Evolutionary conservation across 2,888 invertebrate genomes (phyloP).

Genomic region (Deilephila elpenor): DNA sequence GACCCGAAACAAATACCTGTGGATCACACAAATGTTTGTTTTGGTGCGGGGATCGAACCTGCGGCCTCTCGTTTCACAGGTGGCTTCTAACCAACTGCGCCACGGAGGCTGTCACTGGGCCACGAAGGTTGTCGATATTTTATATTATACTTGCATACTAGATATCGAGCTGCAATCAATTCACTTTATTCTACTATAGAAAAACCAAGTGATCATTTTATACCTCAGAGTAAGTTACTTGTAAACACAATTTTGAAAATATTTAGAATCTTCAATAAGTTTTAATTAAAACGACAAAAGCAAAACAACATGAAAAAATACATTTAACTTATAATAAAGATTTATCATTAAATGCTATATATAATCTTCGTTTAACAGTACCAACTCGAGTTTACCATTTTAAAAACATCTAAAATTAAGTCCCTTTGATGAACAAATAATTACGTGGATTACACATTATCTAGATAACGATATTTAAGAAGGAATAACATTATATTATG

Average conservation of each 20-base stretch:
- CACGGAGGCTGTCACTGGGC: too few relatives aligned
- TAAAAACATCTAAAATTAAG: not conserved
- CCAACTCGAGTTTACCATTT: not conserved
- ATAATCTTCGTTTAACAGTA: not conserved
- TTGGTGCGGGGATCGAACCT: too few relatives aligned
- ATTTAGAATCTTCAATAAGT: not conserved
- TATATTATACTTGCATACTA: too few relatives aligned
- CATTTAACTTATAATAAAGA: not conserved
- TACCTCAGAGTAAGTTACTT: too few relatives aligned
- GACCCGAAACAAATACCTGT: too few relatives aligned
- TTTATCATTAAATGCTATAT: not conserved
- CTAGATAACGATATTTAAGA: not conserved
- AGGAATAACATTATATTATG: not conserved
- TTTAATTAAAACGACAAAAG: not conserved
- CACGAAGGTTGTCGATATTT: too few relatives aligned
- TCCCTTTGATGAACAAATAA: conserved; percentile 7
- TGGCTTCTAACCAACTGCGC: too few relatives aligned
- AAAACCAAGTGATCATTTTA: too few relatives aligned
- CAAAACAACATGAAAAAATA: not conserved
- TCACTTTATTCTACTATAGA: too few relatives aligned
- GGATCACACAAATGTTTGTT: too few relatives aligned
- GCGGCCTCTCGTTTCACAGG: too few relatives aligned
- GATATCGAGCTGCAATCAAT: too few relatives aligned
- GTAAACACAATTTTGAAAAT: not conserved
- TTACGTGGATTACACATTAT: not conserved